These are phyloP conservation scores for Macrochelys suwanniensis DNA, from an alignment of 2,797 vertebrate genomes.

Conservation along the genomic window DNA sequence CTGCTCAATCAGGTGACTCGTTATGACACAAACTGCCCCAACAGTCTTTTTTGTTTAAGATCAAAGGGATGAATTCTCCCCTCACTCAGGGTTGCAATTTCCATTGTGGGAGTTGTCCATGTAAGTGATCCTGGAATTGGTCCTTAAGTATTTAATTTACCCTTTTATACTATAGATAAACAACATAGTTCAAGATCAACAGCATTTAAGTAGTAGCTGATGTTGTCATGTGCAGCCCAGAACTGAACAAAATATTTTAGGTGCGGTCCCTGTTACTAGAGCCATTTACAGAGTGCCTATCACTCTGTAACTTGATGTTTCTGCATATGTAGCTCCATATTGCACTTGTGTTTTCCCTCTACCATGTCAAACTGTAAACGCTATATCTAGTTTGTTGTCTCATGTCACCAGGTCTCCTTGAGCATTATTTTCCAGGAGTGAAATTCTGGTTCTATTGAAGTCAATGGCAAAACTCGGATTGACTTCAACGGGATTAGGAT, in stretches of 20 bases:
- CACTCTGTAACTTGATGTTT: background rate
- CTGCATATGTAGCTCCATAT: background rate
- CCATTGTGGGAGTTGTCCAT: background rate
- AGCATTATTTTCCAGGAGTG: background rate
- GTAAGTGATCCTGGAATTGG: background rate
- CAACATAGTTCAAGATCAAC: fast-evolving
- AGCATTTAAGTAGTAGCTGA: background rate
- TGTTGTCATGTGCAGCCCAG: background rate
- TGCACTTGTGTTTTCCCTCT: background rate
- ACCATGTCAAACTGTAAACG: background rate
- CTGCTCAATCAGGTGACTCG: background rate
- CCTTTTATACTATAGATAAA: background rate
- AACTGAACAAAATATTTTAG: background rate
- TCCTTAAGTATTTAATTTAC: background rate
- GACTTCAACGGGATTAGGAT: slow-evolving; percentile 2
- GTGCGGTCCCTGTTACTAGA: background rate
- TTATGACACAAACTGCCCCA: background rate
- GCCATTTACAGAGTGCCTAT: background rate
- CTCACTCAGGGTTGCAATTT: background rate
- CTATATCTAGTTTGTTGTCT: background rate
- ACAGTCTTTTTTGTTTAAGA: background rate
- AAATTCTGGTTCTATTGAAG: background rate
- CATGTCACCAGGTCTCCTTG: slow-evolving; percentile 11
- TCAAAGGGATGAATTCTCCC: background rate
- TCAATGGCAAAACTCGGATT: background rate